Conservation (phyloP, 1,140 invertebrate genomes). For the Drosophila ficusphila region DNA sequence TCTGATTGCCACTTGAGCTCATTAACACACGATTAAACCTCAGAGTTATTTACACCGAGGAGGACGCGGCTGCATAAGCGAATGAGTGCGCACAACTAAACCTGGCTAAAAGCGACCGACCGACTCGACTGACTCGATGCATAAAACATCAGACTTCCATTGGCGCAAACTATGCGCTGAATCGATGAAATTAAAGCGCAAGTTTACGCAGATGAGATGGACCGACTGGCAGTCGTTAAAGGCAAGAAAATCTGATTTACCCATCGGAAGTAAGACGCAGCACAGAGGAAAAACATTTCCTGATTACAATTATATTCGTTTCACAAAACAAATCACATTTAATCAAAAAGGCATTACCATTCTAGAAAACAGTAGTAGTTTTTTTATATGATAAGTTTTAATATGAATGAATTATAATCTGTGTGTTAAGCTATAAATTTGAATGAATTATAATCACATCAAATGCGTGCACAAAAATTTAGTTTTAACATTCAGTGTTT, state of each 20-base stretch:
- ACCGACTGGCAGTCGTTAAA: neutral
- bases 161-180: constrained; percentile 25
- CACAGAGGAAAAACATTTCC: neutral
- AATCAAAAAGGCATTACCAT: too few species aligned
- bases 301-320: neutral
- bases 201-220: constrained; percentile 38
- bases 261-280: neutral
- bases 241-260: neutral
- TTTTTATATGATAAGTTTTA: too few species aligned
- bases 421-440: too few species aligned
- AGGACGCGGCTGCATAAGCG: constrained; percentile 53
- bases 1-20: constrained; percentile 79
- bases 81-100: constrained; percentile 57
- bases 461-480: too few species aligned
- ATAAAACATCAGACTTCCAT: constrained; percentile 52
- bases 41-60: constrained; percentile 65
- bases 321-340: neutral
- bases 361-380: too few species aligned
- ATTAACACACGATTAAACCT: constrained; percentile 79
- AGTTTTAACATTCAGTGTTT: too few species aligned
- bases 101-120: constrained; percentile 4
- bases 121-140: constrained; percentile 39
- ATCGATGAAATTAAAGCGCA: constrained; percentile 62
- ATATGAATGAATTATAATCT: too few species aligned
- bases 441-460: too few species aligned